Conservation (phyloP, 2,113 vertebrate species). For the Puffinus mauretanicus region DNA sequence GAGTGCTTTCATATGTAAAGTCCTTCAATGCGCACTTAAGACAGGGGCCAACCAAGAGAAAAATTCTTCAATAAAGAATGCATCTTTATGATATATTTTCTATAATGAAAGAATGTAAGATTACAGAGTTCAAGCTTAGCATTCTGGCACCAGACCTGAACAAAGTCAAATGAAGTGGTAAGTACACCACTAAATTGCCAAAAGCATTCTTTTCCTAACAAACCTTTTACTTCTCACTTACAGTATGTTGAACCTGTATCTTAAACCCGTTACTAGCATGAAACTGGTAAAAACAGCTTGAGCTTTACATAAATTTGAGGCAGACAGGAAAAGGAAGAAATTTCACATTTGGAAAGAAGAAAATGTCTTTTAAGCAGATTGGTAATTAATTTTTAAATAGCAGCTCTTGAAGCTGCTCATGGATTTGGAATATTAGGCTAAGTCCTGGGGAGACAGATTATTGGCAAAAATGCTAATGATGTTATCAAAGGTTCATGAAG, state of each 20-base stretch:
- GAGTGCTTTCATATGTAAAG: background rate
- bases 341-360: background rate
- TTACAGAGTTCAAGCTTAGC: background rate
- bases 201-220: background rate
- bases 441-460: background rate
- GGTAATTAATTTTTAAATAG: slow-evolving; percentile 55
- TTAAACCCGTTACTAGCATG: background rate
- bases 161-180: background rate
- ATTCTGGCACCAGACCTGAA: background rate
- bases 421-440: slow-evolving; percentile 51
- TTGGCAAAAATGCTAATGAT: slow-evolving; percentile 35
- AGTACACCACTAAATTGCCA: background rate
- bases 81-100: background rate
- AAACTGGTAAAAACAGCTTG: background rate
- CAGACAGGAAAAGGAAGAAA: background rate
- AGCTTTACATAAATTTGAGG: background rate
- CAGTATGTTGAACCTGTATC: background rate
- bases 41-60: background rate
- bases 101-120: background rate
- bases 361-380: slow-evolving; percentile 3
- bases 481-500: slow-evolving; percentile 9
- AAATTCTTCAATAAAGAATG: background rate
- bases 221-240: background rate
- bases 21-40: background rate
- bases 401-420: slow-evolving; percentile 30